These are phyloP conservation scores for Nestor notabilis DNA, from an alignment of 2,113 vertebrate species.

Conservation along the genomic window DNA sequence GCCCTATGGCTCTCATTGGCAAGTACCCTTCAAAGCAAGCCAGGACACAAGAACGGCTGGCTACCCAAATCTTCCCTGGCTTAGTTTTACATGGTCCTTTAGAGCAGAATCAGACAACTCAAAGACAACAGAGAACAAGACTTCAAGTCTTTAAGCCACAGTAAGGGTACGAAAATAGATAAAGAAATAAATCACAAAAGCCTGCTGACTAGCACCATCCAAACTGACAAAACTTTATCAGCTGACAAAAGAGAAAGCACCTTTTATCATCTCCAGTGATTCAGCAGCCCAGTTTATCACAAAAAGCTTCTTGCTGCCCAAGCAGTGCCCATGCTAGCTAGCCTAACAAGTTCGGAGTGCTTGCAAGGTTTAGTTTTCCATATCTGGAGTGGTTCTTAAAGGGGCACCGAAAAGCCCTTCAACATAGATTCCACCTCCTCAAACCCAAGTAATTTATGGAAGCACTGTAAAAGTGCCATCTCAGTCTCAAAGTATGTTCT, in stretches of 20 bases:
- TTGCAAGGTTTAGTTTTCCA: not conserved
- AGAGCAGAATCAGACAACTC: not conserved
- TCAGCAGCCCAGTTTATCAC: not conserved
- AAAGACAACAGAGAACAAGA: not conserved
- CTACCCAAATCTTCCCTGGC: not conserved
- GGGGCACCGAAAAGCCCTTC: not conserved
- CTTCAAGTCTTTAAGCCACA: not conserved
- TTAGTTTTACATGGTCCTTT: not conserved
- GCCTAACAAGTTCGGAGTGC: not conserved
- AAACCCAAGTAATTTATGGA: not conserved
- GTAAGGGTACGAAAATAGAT: not conserved
- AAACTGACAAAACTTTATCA: not conserved
- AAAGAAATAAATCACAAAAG: not conserved
- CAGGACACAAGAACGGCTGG: not conserved
- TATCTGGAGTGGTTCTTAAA: not conserved
- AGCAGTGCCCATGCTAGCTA: not conserved
- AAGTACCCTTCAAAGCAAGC: not conserved
- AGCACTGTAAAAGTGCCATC: not conserved
- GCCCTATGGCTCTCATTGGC: not conserved
- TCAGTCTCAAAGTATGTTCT: not conserved
- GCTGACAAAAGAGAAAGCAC: not conserved
- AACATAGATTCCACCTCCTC: not conserved
- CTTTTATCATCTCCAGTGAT: not conserved
- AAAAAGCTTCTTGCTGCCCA: not conserved
- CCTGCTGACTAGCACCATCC: not conserved